Percentiles rank a stretch among this genome's conserved stretches.
Evolutionary conservation across 2,888 invertebrate species (phyloP).

Genomic region (Acheta domesticus): DNA sequence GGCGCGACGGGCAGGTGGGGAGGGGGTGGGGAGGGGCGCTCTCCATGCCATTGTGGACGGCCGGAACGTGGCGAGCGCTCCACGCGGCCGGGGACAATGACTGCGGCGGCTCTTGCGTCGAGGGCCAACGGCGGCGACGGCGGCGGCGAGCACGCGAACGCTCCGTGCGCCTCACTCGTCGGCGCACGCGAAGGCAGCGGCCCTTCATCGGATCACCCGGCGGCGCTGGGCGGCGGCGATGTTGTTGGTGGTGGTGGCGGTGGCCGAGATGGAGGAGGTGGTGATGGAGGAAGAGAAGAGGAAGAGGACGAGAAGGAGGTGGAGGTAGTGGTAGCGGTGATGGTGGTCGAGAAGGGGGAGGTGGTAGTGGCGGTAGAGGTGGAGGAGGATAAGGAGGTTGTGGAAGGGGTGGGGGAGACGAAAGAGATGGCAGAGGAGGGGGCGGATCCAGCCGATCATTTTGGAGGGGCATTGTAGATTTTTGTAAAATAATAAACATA

Average conservation of each 20-base stretch:
- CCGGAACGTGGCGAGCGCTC: conserved; percentile 18
- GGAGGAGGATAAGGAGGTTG: too few relatives aligned
- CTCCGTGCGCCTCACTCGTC: background rate
- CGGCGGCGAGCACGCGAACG: too few relatives aligned
- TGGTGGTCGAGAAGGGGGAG: background rate
- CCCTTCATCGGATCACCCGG: background rate
- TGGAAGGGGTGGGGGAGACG: too few relatives aligned
- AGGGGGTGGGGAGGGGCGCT: background rate
- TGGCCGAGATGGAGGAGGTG: background rate
- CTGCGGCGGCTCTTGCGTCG: background rate
- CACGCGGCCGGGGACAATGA: background rate
- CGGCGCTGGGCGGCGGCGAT: background rate
- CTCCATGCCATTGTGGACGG: background rate
- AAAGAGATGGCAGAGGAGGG: too few relatives aligned
- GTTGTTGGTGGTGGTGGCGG: background rate
- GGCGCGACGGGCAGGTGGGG: background rate
- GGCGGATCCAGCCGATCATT: too few relatives aligned
- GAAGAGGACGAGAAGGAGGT: too few relatives aligned
- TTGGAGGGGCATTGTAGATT: too few relatives aligned
- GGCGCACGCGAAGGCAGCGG: background rate
- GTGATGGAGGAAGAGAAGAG: too few relatives aligned
- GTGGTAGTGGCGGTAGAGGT: background rate
- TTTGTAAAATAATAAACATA: too few relatives aligned
- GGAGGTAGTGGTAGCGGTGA: background rate
- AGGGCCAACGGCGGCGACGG: background rate